Percentiles rank a stretch among this genome's conserved stretches.
phyloP scores from a whole-genome alignment of 2,888 invertebrate genomes.

The Ecliptopera silaceata region DNA sequence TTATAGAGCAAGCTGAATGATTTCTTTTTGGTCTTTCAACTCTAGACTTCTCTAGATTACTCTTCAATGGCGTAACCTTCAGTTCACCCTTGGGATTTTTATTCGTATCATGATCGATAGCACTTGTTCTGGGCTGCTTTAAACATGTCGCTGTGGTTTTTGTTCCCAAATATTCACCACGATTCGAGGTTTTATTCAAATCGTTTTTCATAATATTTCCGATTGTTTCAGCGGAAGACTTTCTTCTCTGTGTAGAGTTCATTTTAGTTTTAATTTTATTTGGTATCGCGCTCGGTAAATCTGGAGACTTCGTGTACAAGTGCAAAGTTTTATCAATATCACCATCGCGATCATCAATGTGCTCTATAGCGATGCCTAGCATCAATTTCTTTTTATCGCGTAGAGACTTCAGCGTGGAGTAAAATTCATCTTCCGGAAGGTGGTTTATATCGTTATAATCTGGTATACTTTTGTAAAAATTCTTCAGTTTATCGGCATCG shows the following conservation, averaged over 20 bases:
- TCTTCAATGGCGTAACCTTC: conserved; percentile 48
- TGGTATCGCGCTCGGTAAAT: conserved; percentile 29
- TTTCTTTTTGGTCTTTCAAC: conserved; percentile 62
- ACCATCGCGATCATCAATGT: conserved; percentile 49
- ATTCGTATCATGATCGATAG: conserved; percentile 35
- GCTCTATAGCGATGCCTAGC: conserved; percentile 63
- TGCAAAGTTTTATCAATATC: conserved; percentile 44
- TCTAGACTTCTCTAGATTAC: conserved; percentile 53
- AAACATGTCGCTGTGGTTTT: conserved; percentile 44
- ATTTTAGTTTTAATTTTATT: conserved; percentile 36
- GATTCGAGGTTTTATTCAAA: conserved; percentile 28
- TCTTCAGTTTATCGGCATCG: conserved; percentile 84
- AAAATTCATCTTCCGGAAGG: conserved; percentile 89
- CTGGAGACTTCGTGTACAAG: conserved; percentile 39
- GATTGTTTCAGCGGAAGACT: conserved; percentile 43
- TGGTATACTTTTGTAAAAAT: conserved; percentile 90
- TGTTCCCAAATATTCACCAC: conserved; percentile 30
- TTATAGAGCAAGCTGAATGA: conserved; percentile 76
- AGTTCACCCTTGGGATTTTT: conserved; percentile 41
- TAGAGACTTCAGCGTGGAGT: conserved; percentile 86
- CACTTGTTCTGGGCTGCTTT: conserved; percentile 46
- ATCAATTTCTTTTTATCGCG: conserved; percentile 85
- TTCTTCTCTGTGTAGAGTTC: conserved; percentile 38
- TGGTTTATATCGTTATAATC: conserved; percentile 91
- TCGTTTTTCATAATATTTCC: conserved; percentile 36